Evolutionary conservation across 2,888 invertebrate species (phyloP), one percentile per base, ranked within the genome.

Genomic region (Cephus pygmeus): DNA sequence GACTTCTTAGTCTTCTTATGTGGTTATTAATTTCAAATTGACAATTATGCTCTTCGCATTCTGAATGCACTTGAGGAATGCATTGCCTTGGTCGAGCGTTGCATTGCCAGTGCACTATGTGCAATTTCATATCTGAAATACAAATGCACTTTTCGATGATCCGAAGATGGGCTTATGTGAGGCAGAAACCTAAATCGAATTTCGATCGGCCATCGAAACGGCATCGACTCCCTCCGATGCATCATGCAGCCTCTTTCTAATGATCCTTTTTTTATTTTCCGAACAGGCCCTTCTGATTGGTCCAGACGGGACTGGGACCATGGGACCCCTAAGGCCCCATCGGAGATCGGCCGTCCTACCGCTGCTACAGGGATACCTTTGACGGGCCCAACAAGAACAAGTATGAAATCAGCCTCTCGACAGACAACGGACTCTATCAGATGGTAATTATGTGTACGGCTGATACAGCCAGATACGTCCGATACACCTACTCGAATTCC

Each of bases 371-470:
- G 87, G 87, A 90, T 89, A 87, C 87, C 87, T 91, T 90, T 91
- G 91, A 90, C 90, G 90, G 88, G 87, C 83, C 85, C 88, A 91
- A 90, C 84, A 90, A 87, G 87, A 91, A 89, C 88, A 90, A 90
- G 90, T 90, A 88, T 89, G 85, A 89, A 89, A 90, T 90, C 90
- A 89, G 86, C 88, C 87, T 89, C 89, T 86, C 89, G 88, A 90
- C 91, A 88, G 90, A 90, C 91, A 90, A 90, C 90, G 86, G 89
- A 90, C 91, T 90, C 91, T 91, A 91, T 91, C 91, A 90, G 89
- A 91, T 90, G 89, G 90, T 91, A 91, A 91, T 91, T 91, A 91
- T 90, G 89, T 90, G 88, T 89, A 87, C 84, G 89, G 87, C 85
- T 89, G 89, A 90, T 90, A 90, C 87, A 83, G 81, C 81, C 83